These are phyloP conservation scores for Pangasius krempfi DNA, from an alignment of 2,797 vertebrate species.

Conservation along the genomic window DNA sequence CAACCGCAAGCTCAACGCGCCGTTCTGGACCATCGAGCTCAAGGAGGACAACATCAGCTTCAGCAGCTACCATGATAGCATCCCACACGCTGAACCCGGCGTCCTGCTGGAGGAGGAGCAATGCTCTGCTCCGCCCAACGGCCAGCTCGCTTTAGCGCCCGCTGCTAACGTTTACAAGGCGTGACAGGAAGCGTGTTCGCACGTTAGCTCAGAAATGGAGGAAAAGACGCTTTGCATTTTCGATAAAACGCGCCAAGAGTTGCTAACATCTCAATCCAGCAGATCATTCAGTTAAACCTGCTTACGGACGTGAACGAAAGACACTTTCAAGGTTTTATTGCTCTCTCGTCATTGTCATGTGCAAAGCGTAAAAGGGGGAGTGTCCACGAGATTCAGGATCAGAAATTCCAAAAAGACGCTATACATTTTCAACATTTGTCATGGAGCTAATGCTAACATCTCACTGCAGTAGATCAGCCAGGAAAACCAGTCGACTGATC, in stretches of 20 bases:
- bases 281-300: background rate
- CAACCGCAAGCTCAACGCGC: constrained; percentile 95
- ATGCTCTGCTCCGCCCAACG: constrained; percentile 89
- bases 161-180: constrained; percentile 92
- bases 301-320: background rate
- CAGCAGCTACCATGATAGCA: constrained; percentile 98
- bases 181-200: constrained; percentile 57
- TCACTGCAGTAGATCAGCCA: background rate
- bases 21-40: constrained; percentile 98
- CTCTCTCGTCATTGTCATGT: background rate
- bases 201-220: background rate
- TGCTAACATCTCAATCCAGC: constrained; percentile 12
- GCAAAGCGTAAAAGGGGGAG: background rate
- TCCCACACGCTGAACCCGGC: constrained; percentile 93
- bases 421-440: background rate
- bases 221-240: background rate
- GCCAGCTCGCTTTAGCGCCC: constrained; percentile 88
- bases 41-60: constrained; percentile 99
- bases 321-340: background rate
- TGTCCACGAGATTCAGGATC: background rate
- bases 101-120: constrained; percentile 92
- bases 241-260: background rate
- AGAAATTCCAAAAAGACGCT: background rate
- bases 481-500: background rate
- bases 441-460: constrained; percentile 7